Base-by-base conservation (phyloP, 2,888 invertebrate species). In the Pachydiplax longipennis region DNA sequence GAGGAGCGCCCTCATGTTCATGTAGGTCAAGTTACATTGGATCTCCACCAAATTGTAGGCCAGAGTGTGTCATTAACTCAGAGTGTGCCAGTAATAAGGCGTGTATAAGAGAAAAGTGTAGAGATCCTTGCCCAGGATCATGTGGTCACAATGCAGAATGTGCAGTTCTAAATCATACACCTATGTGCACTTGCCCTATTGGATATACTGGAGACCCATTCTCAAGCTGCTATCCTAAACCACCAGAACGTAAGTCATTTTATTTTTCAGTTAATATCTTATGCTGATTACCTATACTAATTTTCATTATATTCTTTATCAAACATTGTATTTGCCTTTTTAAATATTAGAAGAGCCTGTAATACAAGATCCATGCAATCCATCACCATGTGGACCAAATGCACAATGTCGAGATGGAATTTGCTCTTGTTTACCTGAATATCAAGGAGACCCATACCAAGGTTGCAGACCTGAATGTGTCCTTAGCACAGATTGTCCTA, bases 371-470 rank as follows among this genome's bases (percentile, higher is more conserved):
- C 96, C 96, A n/a, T 97, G 97, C 93, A 95, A 96, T 92, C 97
- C 97, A 91, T 96, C 96, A 35, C 96, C 96, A 31, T 96, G 96
- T 93, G 97, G 97, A 35, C 93, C 96, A 15, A 96, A 96, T 92
- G 95, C 96, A 44, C 92, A 94, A 92, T 96, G 96, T 92, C 94
- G 95, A 8, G 95, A 95, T 92, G 94, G 91, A 87, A 92, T 93
- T 15, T 93, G 94, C 92, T 92, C 92, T n/a, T 94, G 94, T 90
- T 92, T 93, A 12, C 92, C 92, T 0, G 93, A 93, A 44, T 93
- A 92, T 91, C 92, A 92, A n/a, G 94, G 94, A 13, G 93, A 93
- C 92, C 93, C 94, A 6, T 93, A 92, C 81, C 91, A 92, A 15
- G 92, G 92, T 18, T 92, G 93, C 90, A 90, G 92, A 82, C 93